Conservation (phyloP, 2,888 invertebrate species). For the Drosophila longiperda region DNA sequence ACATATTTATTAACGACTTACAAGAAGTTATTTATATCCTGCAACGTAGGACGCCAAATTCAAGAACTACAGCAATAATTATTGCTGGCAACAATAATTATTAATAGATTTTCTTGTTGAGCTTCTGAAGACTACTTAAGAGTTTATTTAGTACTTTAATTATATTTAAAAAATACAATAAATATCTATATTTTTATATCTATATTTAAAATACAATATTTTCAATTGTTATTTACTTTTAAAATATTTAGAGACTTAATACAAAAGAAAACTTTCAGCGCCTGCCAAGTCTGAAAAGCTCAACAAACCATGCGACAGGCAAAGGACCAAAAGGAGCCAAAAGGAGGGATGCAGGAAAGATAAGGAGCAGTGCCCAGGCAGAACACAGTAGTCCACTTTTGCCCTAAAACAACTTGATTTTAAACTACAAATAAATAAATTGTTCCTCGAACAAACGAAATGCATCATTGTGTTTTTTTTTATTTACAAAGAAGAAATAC, state of each 20-base stretch:
- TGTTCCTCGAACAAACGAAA: neutral
- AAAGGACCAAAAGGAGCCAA: neutral
- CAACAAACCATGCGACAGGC: conserved; percentile 73
- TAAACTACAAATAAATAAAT: neutral
- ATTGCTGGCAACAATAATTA: no score
- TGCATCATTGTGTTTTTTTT: neutral
- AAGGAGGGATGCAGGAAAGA: neutral
- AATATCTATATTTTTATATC: no score
- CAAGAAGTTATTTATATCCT: no score
- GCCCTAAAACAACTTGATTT: neutral
- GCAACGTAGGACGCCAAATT: no score
- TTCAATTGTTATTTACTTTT: neutral
- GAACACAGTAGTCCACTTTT: neutral
- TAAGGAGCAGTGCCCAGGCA: neutral
- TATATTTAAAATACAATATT: no score
- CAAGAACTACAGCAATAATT: no score
- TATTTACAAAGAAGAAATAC: neutral
- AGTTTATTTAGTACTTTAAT: no score
- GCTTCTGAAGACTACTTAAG: no score
- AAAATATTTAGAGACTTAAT: neutral
- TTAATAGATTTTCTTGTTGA: no score
- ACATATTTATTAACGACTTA: no score
- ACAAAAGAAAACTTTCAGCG: conserved; percentile 33
- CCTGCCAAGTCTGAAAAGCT: conserved; percentile 38
- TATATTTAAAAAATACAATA: neutral